Evolutionary conservation across 2,888 invertebrate genomes (phyloP), one percentile per base, ranked within the genome.

Genomic region (Drosophila gaucha): DNA sequence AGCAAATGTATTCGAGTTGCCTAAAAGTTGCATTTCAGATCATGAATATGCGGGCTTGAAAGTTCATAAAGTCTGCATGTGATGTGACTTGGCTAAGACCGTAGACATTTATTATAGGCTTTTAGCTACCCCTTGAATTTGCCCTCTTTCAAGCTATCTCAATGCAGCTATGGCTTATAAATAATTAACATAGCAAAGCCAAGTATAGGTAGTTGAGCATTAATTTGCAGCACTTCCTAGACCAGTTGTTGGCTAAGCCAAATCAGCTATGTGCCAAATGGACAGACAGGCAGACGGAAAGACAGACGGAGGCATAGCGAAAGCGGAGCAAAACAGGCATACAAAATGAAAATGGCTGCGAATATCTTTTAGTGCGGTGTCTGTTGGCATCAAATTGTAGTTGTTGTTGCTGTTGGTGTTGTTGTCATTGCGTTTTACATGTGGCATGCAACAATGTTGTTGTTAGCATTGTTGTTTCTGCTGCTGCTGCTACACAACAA

Each of bases 351-450:
- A 74, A 71, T 46, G 54, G 39, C 62, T 74, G 54, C 51, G 35
- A 59, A 63, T 55, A 69, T 74, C 57, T 58, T 46, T 38, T 38
- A 49, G 58, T 58, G 70, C 50, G 55, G 39, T 76, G 62, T 50
- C 49, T 66, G 50, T 20, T 52, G 16, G 26, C 55, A 39, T 46
- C 62, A 71, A 52, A 49, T 67, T 60, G 62, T 60, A 38, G 31
- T 18, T 50, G 50, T 28, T 52, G 20, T 20, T 49, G 46, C 24
- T 57, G 57, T 14, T 62, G 50, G 28, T 55, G 63, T 38, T 63
- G 59, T 60, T 65, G 38, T 60, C 57, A 59, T 59, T 80, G 85
- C 62, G 59, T 70, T 84, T 78, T 67, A 70, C 78, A 78, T 84
- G 80, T 57, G 66, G 62, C 59, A 67, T 63, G 67, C 67, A 51